These are phyloP conservation scores for Alosa sapidissima DNA, from an alignment of 2,797 vertebrate species.

Conservation along the genomic window DNA sequence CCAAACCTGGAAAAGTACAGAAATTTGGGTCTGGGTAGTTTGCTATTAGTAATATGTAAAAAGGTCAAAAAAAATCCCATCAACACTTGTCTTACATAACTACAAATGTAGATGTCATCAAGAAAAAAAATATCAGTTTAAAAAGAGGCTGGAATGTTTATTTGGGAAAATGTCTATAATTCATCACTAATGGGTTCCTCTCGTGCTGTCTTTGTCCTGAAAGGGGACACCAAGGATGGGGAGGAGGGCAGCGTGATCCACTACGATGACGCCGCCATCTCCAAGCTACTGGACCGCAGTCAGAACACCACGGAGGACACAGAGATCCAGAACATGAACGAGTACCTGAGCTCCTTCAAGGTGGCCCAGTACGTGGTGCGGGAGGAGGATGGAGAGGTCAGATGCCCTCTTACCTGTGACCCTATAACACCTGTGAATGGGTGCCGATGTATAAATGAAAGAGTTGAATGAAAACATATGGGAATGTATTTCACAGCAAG, in stretches of 20 bases:
- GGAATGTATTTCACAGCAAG: not conserved
- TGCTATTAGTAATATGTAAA: too few relatives aligned
- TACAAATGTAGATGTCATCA: too few relatives aligned
- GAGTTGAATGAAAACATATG: not conserved
- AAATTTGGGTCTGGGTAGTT: too few relatives aligned
- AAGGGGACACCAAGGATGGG: slow-evolving; percentile 92
- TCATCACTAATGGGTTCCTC: not conserved
- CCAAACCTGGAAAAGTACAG: too few relatives aligned
- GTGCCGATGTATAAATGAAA: not conserved
- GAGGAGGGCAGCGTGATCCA: slow-evolving; percentile 97
- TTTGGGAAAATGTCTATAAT: not conserved
- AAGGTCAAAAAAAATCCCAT: too few relatives aligned
- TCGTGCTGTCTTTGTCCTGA: not conserved
- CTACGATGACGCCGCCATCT: slow-evolving; percentile 94
- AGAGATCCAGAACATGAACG: slow-evolving; percentile 98
- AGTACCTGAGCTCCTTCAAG: slow-evolving; percentile 99
- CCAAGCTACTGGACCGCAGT: slow-evolving; percentile 94
- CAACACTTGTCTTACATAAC: too few relatives aligned
- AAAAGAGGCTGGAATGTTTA: too few relatives aligned
- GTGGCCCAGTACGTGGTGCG: slow-evolving; percentile 98
- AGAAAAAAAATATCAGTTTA: too few relatives aligned
- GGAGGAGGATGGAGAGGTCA: slow-evolving; percentile 97
- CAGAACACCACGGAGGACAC: slow-evolving; percentile 94
- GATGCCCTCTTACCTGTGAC: not conserved
- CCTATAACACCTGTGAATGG: not conserved